phyloP scores from a whole-genome alignment of 2,797 vertebrate species.

The Jordanella pulchra region DNA sequence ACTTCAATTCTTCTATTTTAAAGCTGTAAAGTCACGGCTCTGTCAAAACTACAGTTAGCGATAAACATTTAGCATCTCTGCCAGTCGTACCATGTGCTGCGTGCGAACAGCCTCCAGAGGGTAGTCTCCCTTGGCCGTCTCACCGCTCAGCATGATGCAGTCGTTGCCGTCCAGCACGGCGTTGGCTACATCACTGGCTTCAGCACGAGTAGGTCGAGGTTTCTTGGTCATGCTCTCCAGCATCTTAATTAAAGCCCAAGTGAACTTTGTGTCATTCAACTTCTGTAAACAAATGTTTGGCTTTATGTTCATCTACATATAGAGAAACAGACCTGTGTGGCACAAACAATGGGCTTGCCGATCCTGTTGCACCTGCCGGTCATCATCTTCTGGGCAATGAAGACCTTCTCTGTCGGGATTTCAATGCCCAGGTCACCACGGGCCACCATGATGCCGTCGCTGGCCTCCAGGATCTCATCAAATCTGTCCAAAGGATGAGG shows the following conservation, averaged over 20 bases:
- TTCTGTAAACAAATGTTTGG: background rate
- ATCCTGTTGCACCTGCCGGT: conserved; percentile 93
- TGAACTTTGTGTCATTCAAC: background rate
- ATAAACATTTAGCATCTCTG: background rate
- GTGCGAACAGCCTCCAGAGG: conserved; percentile 93
- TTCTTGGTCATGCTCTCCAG: conserved; percentile 80
- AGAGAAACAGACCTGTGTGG: conserved; percentile 88
- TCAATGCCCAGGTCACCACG: conserved; percentile 97
- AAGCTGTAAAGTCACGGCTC: background rate
- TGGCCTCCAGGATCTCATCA: conserved; percentile 96
- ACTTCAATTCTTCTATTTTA: too few relatives aligned
- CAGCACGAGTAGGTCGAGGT: conserved; percentile 75
- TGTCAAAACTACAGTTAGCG: background rate
- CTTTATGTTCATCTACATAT: background rate
- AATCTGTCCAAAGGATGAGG: conserved; percentile 78
- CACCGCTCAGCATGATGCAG: conserved; percentile 96
- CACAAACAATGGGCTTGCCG: conserved; percentile 95
- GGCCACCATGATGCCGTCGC: conserved; percentile 98
- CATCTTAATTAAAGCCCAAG: conserved; percentile 49
- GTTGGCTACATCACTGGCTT: conserved; percentile 79
- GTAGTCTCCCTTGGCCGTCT: conserved; percentile 98
- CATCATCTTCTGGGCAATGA: conserved; percentile 99
- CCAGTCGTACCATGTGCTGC: conserved; percentile 87
- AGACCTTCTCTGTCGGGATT: conserved; percentile 98
- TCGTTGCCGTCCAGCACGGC: conserved; percentile 82